Conservation (phyloP, 2,113 vertebrate species). For the Physeter macrocephalus region DNA sequence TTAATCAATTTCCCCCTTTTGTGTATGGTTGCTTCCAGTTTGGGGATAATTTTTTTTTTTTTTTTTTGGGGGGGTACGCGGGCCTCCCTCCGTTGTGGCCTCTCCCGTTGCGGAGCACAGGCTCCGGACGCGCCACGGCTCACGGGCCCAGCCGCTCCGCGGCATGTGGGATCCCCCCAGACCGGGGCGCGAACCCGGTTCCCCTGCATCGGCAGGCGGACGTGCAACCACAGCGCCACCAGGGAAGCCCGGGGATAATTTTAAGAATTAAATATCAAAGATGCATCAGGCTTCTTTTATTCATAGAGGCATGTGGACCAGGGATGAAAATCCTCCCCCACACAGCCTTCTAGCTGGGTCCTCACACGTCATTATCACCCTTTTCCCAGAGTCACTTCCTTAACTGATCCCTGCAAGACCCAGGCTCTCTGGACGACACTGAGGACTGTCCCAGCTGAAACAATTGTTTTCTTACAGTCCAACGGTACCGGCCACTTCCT, state of each 20-base stretch:
- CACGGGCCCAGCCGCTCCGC: no score
- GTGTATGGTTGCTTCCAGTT: not conserved
- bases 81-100: no score
- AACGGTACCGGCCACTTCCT: rapidly evolving
- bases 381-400: not conserved
- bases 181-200: no score
- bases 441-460: not conserved
- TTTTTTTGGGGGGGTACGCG: no score
- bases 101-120: no score
- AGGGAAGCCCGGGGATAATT: not conserved
- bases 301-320: no score
- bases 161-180: no score
- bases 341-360: not conserved
- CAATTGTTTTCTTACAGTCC: not conserved
- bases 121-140: no score
- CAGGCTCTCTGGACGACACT: not conserved
- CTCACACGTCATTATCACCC: rapidly evolving
- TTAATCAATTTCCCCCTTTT: not conserved
- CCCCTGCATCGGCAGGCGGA: no score
- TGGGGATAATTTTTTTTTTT: not conserved
- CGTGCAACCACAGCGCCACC: no score
- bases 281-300: not conserved
- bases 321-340: no score
- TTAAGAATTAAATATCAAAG: not conserved
- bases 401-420: rapidly evolving